Evolutionary conservation across 2,797 vertebrate species (phyloP).

Genomic region (Gobio occitaniae): DNA sequence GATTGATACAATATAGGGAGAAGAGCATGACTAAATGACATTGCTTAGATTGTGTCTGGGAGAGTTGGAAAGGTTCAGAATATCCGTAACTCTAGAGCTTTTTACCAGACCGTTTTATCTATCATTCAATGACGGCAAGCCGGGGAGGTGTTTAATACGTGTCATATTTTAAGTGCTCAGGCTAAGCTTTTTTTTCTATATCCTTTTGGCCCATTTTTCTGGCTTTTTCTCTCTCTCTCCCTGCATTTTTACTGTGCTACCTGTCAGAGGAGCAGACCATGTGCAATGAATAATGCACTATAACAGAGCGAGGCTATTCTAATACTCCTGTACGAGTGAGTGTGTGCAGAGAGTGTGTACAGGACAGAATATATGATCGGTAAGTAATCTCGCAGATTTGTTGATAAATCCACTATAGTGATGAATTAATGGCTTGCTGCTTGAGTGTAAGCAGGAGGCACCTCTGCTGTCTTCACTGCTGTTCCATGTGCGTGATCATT

Average conservation of each 20-base stretch:
- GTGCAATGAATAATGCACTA: constrained; percentile 46
- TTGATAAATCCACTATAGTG: constrained; percentile 54
- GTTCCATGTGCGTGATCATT: background rate
- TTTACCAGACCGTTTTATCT: background rate
- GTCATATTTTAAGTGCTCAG: constrained; percentile 18
- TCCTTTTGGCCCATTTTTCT: constrained; percentile 21
- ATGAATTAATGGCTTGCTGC: constrained; percentile 49
- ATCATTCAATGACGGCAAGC: constrained; percentile 11
- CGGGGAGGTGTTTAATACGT: constrained; percentile 14
- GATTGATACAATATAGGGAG: constrained; percentile 29
- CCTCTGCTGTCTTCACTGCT: background rate
- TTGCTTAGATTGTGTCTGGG: background rate
- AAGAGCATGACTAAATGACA: constrained; percentile 15
- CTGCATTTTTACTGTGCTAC: constrained; percentile 10
- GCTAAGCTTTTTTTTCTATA: background rate
- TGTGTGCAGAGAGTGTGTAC: background rate
- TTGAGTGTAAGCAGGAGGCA: constrained; percentile 14
- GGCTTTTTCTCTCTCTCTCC: constrained; percentile 6
- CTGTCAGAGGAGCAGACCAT: constrained; percentile 12
- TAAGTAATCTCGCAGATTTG: constrained; percentile 47
- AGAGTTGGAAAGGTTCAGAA: constrained; percentile 5
- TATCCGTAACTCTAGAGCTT: constrained; percentile 17
- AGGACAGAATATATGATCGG: constrained; percentile 31
- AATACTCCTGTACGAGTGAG: background rate
- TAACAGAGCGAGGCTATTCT: constrained; percentile 29